Conservation (phyloP, 2,113 vertebrate genomes). For the Blennius ocellaris region DNA sequence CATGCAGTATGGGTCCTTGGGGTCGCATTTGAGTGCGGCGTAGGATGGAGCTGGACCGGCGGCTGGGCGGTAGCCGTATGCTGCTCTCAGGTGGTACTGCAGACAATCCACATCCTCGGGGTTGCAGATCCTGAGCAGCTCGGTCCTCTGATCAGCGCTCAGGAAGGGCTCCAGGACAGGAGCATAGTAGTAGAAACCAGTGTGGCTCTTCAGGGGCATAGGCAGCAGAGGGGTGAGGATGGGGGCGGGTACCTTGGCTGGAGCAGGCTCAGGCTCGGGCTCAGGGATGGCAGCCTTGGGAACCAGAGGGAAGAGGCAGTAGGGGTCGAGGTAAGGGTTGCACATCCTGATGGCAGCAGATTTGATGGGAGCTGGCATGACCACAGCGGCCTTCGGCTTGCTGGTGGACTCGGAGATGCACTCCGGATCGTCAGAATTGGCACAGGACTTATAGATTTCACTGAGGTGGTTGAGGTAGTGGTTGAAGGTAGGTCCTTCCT, state of each 20-base stretch:
- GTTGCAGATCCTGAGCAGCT: constrained; percentile 84
- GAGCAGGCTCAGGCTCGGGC: constrained; percentile 52
- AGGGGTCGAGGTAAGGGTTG: constrained; percentile 83
- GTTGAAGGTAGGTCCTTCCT: constrained; percentile 78
- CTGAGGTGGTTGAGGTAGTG: constrained; percentile 83
- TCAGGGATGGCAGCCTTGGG: constrained; percentile 44
- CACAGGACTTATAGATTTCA: constrained; percentile 83
- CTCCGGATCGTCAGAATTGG: constrained; percentile 82
- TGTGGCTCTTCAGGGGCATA: constrained; percentile 61
- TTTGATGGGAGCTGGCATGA: constrained; percentile 77
- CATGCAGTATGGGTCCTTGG: constrained; percentile 81
- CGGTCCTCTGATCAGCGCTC: constrained; percentile 69
- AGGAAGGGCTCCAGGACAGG: constrained; percentile 81
- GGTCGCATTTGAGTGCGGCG: constrained; percentile 79
- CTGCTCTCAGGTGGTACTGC: constrained; percentile 84
- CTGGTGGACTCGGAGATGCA: constrained; percentile 84
- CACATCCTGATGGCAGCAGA: constrained; percentile 72
- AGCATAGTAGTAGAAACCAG: constrained; percentile 76
- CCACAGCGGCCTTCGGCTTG: constrained; percentile 79
- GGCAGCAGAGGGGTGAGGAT: constrained; percentile 73
- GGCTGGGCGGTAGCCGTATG: constrained; percentile 81
- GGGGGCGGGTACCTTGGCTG: constrained; percentile 67
- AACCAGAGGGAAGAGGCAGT: constrained; percentile 72
- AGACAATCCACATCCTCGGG: constrained; percentile 82
- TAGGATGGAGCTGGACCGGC: constrained; percentile 75